Evolutionary conservation across 2,113 vertebrate species (phyloP).

Genomic region (Nycticryphes semicollaris): DNA sequence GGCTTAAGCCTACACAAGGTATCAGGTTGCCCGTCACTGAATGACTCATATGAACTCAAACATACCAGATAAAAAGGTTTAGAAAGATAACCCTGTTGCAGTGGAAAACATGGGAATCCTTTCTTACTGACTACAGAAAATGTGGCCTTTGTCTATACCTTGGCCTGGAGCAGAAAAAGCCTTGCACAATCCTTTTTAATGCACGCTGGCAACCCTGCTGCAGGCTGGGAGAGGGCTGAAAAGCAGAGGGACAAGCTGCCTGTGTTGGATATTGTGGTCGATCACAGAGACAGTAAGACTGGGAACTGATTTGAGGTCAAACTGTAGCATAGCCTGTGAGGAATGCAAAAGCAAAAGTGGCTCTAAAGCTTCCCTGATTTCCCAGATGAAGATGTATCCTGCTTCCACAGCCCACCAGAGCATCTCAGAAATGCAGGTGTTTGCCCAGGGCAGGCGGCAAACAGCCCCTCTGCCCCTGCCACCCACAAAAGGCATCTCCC

Average conservation of each 20-base stretch:
- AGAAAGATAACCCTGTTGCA: background rate
- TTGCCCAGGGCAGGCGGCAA: background rate
- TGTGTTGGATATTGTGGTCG: fast-evolving
- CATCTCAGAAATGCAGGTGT: background rate
- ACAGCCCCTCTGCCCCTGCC: fast-evolving
- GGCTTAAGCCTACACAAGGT: background rate
- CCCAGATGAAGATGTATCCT: background rate
- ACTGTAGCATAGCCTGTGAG: background rate
- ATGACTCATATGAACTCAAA: background rate
- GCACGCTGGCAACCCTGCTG: background rate
- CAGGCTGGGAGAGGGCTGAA: background rate
- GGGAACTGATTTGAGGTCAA: background rate
- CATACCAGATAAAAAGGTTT: background rate
- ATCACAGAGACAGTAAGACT: background rate
- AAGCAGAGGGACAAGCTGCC: background rate
- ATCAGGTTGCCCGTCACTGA: background rate
- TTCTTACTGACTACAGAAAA: background rate
- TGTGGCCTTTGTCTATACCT: background rate
- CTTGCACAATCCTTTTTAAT: background rate
- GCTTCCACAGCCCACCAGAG: background rate
- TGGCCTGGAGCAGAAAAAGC: background rate
- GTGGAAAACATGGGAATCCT: fast-evolving
- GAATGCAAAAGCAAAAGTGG: background rate
- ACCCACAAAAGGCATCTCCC: background rate
- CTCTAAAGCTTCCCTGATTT: background rate